Conservation (phyloP, 2,113 vertebrate species). For the Sisor rabdophorus region DNA sequence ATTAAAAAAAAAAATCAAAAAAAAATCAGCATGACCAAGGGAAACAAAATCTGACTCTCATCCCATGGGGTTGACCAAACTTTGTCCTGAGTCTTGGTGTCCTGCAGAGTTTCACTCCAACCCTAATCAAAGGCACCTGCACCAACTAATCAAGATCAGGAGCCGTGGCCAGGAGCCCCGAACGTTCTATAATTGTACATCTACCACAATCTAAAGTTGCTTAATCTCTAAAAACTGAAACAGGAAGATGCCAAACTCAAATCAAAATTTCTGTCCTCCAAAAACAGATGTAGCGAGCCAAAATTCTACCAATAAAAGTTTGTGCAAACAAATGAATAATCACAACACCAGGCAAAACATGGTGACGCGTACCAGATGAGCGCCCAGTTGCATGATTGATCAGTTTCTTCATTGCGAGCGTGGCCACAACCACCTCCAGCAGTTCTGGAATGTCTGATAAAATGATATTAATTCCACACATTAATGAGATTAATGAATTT, state of each 20-base stretch:
- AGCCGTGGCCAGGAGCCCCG: too few relatives aligned
- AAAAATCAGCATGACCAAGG: background rate
- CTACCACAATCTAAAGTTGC: background rate
- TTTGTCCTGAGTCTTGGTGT: too few relatives aligned
- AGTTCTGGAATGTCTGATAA: constrained; percentile 97
- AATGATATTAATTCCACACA: constrained; percentile 98
- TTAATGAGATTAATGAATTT: constrained; percentile 99
- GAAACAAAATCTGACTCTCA: too few relatives aligned
- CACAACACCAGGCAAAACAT: constrained; percentile 9
- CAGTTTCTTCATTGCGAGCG: constrained; percentile 80
- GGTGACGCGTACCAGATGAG: constrained; percentile 38
- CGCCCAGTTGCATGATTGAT: constrained; percentile 43
- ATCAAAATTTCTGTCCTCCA: constrained; percentile 47
- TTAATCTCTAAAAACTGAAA: constrained; percentile 4
- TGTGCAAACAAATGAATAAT: constrained; percentile 32
- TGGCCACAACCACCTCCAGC: constrained; percentile 76
- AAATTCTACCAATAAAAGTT: constrained; percentile 56
- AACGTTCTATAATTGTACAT: too few relatives aligned
- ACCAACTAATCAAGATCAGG: too few relatives aligned
- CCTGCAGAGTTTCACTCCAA: too few relatives aligned
- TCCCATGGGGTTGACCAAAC: background rate
- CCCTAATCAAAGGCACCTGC: too few relatives aligned
- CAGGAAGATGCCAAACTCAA: constrained; percentile 64
- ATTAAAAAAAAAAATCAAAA: too few relatives aligned
- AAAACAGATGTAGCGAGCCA: constrained; percentile 25